Conservation (phyloP, 2,113 vertebrate species). For the Urocolius indicus region DNA sequence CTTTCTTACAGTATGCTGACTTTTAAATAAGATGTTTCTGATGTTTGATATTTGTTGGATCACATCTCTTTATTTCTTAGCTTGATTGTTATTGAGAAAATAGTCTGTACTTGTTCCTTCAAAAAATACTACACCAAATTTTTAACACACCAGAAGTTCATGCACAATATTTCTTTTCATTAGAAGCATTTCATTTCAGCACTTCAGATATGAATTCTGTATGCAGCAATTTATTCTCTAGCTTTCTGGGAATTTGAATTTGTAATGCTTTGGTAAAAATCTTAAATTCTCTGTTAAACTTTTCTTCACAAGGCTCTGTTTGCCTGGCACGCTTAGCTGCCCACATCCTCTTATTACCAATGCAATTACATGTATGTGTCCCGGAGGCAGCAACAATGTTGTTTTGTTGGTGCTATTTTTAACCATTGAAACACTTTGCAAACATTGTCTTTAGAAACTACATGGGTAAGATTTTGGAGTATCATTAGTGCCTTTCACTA, state of each 20-base stretch:
- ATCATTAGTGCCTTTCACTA: background rate
- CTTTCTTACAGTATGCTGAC: background rate
- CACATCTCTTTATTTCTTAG: background rate
- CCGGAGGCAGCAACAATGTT: background rate
- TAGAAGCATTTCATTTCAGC: background rate
- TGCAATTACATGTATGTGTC: background rate
- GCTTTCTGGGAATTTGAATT: background rate
- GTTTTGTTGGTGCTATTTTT: background rate
- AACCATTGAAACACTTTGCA: background rate
- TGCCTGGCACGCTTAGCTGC: background rate
- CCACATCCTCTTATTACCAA: background rate
- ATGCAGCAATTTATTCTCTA: background rate
- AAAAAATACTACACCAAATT: background rate
- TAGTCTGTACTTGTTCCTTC: background rate
- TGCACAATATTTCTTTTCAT: background rate
- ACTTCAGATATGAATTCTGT: background rate
- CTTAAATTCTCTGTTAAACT: background rate
- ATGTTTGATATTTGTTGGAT: background rate
- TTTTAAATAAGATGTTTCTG: background rate
- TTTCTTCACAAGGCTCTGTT: background rate
- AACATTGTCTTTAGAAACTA: background rate
- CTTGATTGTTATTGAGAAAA: background rate
- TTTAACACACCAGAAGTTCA: background rate
- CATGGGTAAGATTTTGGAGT: background rate
- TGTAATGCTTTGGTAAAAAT: background rate